Conservation (phyloP, 1,140 invertebrate genomes). For the Teleogryllus occipitalis region DNA sequence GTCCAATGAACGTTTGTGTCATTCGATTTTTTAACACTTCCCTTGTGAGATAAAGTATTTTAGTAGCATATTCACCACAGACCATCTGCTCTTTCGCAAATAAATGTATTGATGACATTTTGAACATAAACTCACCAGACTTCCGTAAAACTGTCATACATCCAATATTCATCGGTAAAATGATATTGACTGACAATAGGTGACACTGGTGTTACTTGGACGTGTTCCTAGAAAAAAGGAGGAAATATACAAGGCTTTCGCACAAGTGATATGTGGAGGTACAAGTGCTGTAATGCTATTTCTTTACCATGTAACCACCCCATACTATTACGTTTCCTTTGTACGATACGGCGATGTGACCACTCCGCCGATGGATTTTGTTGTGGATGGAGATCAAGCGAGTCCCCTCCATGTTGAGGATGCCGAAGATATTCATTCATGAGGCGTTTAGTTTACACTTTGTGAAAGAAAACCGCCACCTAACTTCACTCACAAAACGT, state of each 20-base stretch:
- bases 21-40: not conserved
- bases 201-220: not conserved
- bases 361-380: conserved; percentile 14
- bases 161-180: conserved; percentile 11
- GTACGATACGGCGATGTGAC: conserved; percentile 13
- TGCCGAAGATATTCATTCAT: not conserved
- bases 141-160: conserved; percentile 12
- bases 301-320: conserved; percentile 18
- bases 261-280: too few relatives aligned
- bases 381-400: conserved; percentile 14
- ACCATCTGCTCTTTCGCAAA: not conserved
- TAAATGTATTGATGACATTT: not conserved
- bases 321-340: conserved; percentile 8
- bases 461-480: too few relatives aligned
- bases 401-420: not conserved
- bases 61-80: not conserved
- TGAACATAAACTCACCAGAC: not conserved
- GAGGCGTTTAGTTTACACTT: too few relatives aligned
- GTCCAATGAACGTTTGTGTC: not conserved
- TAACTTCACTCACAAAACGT: too few relatives aligned
- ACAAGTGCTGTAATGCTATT: too few relatives aligned
- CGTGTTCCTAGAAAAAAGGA: not conserved
- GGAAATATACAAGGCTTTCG: not conserved
- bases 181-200: conserved; percentile 10
- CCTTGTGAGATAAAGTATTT: not conserved